Conservation (phyloP, 2,113 vertebrate species). For the Hydropotes inermis region DNA sequence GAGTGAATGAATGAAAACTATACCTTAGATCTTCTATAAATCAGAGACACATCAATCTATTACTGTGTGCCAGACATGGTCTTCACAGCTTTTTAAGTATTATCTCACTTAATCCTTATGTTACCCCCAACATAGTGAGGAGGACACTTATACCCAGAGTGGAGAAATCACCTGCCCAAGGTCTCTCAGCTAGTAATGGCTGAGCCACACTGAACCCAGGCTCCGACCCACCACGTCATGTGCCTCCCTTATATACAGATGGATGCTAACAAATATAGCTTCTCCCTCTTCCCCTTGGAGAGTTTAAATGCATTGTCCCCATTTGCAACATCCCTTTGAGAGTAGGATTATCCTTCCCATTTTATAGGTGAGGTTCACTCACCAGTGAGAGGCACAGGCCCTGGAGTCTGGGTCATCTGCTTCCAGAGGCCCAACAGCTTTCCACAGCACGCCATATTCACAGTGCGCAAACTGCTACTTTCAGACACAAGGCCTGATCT, state of each 20-base stretch:
- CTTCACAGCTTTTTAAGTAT: neutral
- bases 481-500: neutral
- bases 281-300: neutral
- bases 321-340: neutral
- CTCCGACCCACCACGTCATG: accelerated
- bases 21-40: neutral
- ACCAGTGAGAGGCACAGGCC: neutral
- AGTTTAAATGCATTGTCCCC: neutral
- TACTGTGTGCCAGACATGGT: neutral
- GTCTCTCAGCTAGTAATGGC: neutral
- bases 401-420: neutral
- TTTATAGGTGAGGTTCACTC: neutral
- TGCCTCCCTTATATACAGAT: neutral
- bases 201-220: neutral
- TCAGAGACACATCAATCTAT: neutral
- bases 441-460: neutral
- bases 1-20: neutral
- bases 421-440: neutral
- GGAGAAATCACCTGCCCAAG: neutral
- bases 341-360: neutral
- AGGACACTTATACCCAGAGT: neutral
- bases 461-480: neutral
- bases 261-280: neutral
- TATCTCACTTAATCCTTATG: neutral
- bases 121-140: neutral